Percentiles rank a stretch among this genome's conserved stretches.
phyloP scores from a whole-genome alignment of 2,888 invertebrate genomes.

The Hirtodrosophila alboralis region DNA sequence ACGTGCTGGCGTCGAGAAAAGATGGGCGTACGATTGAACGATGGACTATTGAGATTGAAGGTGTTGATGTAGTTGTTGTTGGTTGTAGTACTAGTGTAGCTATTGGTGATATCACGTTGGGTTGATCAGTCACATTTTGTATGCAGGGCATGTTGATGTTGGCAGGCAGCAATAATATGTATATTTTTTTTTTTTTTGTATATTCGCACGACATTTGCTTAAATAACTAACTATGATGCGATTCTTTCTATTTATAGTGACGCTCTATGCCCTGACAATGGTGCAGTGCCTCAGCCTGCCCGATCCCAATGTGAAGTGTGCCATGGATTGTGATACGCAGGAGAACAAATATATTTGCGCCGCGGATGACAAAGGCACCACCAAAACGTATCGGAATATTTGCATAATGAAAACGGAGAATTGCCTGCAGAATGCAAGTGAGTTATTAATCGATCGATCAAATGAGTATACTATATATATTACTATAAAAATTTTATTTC shows the following conservation, averaged over 20 bases:
- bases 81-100: slow-evolving; percentile 4
- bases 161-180: slow-evolving; percentile 18
- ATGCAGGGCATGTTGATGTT: too few relatives aligned
- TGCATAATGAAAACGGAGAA: slow-evolving; percentile 84
- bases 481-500: too few relatives aligned
- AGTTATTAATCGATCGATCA: slow-evolving; percentile 37
- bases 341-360: slow-evolving; percentile 78
- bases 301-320: slow-evolving; percentile 81
- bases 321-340: slow-evolving; percentile 81
- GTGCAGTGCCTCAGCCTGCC: slow-evolving; percentile 79
- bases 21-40: slow-evolving; percentile 55
- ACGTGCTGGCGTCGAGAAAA: slow-evolving; percentile 61
- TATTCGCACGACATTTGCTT: slow-evolving; percentile 46
- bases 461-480: too few relatives aligned
- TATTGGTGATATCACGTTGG: slow-evolving; percentile 62
- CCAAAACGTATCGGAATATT: slow-evolving; percentile 82
- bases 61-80: slow-evolving; percentile 8
- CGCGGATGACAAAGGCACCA: slow-evolving; percentile 83
- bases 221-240: slow-evolving; percentile 37
- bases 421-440: slow-evolving; percentile 76
- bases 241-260: slow-evolving; percentile 70
- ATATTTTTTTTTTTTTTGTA: neutral
- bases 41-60: slow-evolving; percentile 19
- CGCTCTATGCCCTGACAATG: slow-evolving; percentile 74
- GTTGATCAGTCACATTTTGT: slow-evolving; percentile 46